Base-by-base conservation (phyloP, 2,113 vertebrate species). In the Solea solea region DNA sequence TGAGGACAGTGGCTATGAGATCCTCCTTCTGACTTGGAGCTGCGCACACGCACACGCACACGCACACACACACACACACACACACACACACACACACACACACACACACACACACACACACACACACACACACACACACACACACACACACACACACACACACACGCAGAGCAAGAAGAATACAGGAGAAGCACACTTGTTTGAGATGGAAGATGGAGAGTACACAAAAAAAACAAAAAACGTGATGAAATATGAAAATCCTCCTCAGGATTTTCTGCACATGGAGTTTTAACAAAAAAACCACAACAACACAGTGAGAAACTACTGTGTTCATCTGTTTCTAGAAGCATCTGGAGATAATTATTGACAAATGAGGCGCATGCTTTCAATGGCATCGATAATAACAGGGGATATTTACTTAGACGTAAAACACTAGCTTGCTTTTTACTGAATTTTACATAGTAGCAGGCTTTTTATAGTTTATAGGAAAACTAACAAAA, bases 11-110 rank as follows among this genome's bases (percentile, higher is more conserved):
- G 70, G 92, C 93, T 13, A 97, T 92, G 56, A 95, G 86, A 69
- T 96, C 95, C 54, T 96, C 95, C 40, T 93, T 94, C 44, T 79
- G 95, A 64, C 74, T 92, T 94, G 82, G 83, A 56, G 64, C 82
- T 84, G 78, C 60, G 72, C 76, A 75, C 71, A 76, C 28, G 80
- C 16, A 78, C 42, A 70, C 12, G 67, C 28, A 81, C 40, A 53
- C 28, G 67, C 10, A 49, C 50, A 49, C 8, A 58, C 4, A 69
- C 49, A 80, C 53, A 76, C 55, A 81, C 5, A 73, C 8, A 74
- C 34, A 53, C 5, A 73, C 8, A 74, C 34, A 53, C 76, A 75
- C 71, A 76, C 28, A 81, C 16, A 78, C 42, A 70, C 12, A 67
- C 28, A 81, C 40, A 53, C 28, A 69, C 10, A 49, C 50, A 49